Conservation (phyloP, 2,797 vertebrate genomes). For the Sebastes vulpes region DNA sequence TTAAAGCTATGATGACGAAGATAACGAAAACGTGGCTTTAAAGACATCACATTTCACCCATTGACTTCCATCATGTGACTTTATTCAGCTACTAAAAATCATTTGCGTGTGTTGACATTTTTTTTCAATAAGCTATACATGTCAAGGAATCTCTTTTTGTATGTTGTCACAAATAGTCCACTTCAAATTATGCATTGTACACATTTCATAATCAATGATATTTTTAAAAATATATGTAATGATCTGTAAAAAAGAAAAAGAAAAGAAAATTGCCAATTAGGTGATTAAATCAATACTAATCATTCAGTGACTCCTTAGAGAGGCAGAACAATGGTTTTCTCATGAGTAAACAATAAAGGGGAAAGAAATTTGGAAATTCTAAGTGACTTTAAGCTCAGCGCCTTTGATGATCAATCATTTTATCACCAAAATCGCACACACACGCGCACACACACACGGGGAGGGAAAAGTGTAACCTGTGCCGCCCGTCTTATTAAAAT, state of each 20-base stretch:
- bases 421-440: slow-evolving; percentile 9
- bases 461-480: slow-evolving; percentile 9
- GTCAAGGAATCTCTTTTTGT: slow-evolving; percentile 44
- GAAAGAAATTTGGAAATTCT: slow-evolving; percentile 20
- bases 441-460: neutral
- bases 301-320: slow-evolving; percentile 15
- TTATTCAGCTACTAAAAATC: slow-evolving; percentile 78
- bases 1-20: neutral
- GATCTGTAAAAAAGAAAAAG: slow-evolving; percentile 43
- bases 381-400: slow-evolving; percentile 20
- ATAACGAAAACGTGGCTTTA: neutral
- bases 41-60: neutral
- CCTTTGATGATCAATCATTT: slow-evolving; percentile 27
- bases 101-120: slow-evolving; percentile 58
- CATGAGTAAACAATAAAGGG: slow-evolving; percentile 35
- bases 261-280: slow-evolving; percentile 45
- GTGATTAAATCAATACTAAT: slow-evolving; percentile 43
- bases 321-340: slow-evolving; percentile 36
- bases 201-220: slow-evolving; percentile 51
- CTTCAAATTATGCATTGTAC: slow-evolving; percentile 44
- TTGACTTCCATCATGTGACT: slow-evolving; percentile 62
- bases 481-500: slow-evolving; percentile 9
- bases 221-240: slow-evolving; percentile 51
- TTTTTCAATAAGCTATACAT: slow-evolving; percentile 41
- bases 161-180: slow-evolving; percentile 47